phyloP scores from a whole-genome alignment of 2,888 invertebrate genomes.

The Parthenolecanium corni region DNA sequence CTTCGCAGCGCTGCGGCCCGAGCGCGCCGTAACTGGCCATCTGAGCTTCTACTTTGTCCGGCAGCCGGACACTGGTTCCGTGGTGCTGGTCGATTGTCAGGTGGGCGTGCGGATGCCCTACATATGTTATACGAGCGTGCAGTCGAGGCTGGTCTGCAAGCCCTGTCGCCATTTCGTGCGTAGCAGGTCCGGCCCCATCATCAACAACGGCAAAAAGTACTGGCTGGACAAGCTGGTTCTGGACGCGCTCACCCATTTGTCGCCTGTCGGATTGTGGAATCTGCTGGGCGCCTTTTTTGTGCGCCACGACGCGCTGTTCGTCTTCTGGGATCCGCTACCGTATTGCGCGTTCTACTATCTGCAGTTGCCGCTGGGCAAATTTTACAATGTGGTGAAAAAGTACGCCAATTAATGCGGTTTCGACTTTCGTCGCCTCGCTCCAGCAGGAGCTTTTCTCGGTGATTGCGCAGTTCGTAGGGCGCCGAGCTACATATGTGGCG shows the following conservation, averaged over 20 bases:
- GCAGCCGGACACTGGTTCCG: conserved; percentile 41
- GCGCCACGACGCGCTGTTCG: conserved; percentile 66
- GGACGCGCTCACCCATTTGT: conserved; percentile 41
- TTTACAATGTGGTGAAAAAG: conserved; percentile 43
- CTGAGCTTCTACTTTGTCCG: conserved; percentile 64
- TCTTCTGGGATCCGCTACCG: conserved; percentile 74
- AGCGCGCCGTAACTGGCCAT: conserved; percentile 59
- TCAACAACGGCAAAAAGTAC: conserved; percentile 43
- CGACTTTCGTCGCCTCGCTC: no score
- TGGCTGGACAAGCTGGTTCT: conserved; percentile 50
- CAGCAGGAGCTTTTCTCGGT: no score
- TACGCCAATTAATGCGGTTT: no score
- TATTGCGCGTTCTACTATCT: conserved; percentile 78
- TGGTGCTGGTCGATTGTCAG: conserved; percentile 55
- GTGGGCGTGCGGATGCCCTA: conserved; percentile 71
- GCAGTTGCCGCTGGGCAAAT: conserved; percentile 54
- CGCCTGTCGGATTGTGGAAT: conserved; percentile 46
- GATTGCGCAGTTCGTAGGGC: no score
- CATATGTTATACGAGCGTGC: conserved; percentile 60
- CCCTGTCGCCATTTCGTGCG: conserved; percentile 50
- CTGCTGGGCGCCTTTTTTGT: conserved; percentile 58
- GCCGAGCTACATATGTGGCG: no score
- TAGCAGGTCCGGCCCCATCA: conserved; percentile 45
- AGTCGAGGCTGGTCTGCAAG: conserved; percentile 52
- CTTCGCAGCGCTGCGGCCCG: conserved; percentile 51